Evolutionary conservation across 2,797 vertebrate species (phyloP).

Genomic region (Borostomias antarcticus): DNA sequence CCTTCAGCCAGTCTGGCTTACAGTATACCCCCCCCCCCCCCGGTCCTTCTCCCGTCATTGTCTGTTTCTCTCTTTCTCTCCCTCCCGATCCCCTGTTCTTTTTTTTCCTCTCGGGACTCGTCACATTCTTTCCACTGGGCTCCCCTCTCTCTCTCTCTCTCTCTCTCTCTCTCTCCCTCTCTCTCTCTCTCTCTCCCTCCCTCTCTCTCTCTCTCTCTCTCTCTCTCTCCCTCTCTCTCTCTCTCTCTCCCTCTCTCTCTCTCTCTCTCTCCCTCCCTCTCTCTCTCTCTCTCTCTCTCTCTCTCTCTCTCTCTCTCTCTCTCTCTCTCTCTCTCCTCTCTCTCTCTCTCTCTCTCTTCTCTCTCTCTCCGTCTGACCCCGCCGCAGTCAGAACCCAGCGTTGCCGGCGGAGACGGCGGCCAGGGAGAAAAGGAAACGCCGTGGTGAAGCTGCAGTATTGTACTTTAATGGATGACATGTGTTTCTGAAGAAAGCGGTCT

Average conservation of each 20-base stretch:
- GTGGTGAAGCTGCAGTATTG: conserved; percentile 33
- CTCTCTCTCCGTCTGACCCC: conserved; percentile 48
- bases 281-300: neutral
- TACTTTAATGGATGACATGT: conserved; percentile 36
- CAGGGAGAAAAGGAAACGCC: conserved; percentile 29
- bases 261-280: neutral
- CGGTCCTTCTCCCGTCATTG: too few relatives aligned
- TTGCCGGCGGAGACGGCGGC: too few relatives aligned
- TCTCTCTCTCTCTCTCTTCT: conserved; percentile 23
- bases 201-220: neutral
- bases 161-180: neutral
- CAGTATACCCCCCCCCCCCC: too few relatives aligned
- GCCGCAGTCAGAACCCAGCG: conserved; percentile 39
- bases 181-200: neutral
- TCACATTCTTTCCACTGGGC: too few relatives aligned
- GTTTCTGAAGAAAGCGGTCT: conserved; percentile 32
- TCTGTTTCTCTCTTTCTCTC: too few relatives aligned
- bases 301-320: conserved; percentile 33
- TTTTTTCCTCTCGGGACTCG: too few relatives aligned
- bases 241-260: neutral
- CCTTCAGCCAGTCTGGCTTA: too few relatives aligned
- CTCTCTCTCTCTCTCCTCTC: conserved; percentile 5
- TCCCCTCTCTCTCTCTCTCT: neutral
- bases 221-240: neutral
- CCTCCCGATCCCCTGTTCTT: too few relatives aligned